Conservation (phyloP, 2,113 vertebrate species). For the Nymphicus hollandicus region DNA sequence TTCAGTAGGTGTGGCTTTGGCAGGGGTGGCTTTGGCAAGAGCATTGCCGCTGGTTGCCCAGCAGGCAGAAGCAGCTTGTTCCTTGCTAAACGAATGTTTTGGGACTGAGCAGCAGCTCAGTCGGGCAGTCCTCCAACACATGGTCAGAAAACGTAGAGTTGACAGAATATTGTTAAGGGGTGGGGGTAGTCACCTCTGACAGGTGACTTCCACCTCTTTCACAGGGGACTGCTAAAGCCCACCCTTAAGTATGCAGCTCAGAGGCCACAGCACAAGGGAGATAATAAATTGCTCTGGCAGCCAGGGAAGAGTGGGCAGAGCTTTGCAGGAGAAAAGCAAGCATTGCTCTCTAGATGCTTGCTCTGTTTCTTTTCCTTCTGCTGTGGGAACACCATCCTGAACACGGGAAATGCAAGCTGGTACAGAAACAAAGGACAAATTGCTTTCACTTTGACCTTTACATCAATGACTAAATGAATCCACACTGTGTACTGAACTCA, state of each 20-base stretch:
- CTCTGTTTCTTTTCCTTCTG: background rate
- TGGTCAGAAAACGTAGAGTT: background rate
- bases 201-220: background rate
- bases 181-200: background rate
- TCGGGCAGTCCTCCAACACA: background rate
- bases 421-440: background rate
- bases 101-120: background rate
- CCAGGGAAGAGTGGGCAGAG: background rate
- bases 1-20: background rate
- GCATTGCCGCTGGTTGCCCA: background rate
- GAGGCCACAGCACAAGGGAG: background rate
- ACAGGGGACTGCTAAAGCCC: background rate
- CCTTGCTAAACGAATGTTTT: background rate
- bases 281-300: background rate
- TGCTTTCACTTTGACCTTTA: background rate
- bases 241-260: background rate
- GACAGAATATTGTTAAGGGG: background rate
- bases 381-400: fast-evolving
- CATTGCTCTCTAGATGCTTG: background rate
- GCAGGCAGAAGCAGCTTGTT: background rate
- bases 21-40: background rate
- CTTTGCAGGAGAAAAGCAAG: background rate
- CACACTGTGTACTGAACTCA: background rate
- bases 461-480: background rate
- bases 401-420: background rate